phyloP scores from a whole-genome alignment of 2,113 vertebrate species.

The Tragelaphus imberbis region DNA sequence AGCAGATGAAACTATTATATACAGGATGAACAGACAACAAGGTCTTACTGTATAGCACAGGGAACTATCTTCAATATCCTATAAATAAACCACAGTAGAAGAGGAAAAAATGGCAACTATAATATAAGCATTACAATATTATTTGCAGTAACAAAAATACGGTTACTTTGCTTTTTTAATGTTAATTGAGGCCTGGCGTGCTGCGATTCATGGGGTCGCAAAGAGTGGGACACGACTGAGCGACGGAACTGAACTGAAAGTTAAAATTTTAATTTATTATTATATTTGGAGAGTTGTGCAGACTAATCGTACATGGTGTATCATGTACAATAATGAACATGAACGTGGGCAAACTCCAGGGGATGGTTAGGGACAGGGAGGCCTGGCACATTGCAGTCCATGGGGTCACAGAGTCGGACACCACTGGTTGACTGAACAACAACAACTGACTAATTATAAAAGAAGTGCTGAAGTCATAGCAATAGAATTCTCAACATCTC shows the following conservation, averaged over 20 bases:
- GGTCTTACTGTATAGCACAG: no score
- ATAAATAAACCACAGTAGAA: no score
- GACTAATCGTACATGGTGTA: constrained; percentile 26
- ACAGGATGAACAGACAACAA: no score
- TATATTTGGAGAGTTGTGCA: constrained; percentile 8
- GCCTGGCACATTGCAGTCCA: not conserved
- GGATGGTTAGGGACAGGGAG: not conserved
- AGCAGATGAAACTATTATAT: no score
- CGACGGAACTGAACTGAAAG: not conserved
- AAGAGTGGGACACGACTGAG: no score
- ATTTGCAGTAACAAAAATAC: no score
- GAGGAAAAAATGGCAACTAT: no score
- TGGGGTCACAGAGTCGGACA: not conserved
- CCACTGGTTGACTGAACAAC: not conserved
- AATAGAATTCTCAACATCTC: constrained; percentile 50
- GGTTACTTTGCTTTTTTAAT: no score
- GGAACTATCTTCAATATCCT: no score
- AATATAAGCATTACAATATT: no score
- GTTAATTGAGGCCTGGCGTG: no score
- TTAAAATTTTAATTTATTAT: constrained; percentile 47
- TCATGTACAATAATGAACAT: not conserved
- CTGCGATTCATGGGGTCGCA: no score
- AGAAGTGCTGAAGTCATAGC: constrained; percentile 28
- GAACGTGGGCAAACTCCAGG: not conserved
- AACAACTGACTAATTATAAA: not conserved